Conservation (phyloP, 2,113 vertebrate species). For the Catharus bicknelli region DNA sequence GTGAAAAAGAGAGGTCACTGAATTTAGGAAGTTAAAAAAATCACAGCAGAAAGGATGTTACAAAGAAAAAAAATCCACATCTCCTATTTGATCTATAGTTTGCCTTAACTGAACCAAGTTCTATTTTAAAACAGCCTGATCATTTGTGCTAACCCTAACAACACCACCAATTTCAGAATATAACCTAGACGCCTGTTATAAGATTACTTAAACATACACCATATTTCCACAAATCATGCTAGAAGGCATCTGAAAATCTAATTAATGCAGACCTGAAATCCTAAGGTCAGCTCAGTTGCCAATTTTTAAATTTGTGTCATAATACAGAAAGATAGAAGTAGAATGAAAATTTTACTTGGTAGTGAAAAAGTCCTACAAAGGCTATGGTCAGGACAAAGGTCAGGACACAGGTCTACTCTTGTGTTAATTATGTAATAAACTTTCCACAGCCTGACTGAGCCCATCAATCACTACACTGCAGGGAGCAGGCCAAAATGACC, state of each 20-base stretch:
- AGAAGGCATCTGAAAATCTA: background rate
- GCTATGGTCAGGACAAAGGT: background rate
- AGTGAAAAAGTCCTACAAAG: background rate
- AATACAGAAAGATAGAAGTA: background rate
- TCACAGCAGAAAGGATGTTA: background rate
- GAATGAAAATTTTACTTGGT: background rate
- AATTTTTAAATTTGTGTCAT: background rate
- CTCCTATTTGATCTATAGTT: background rate
- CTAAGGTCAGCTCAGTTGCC: background rate
- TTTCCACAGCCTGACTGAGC: background rate
- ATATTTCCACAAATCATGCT: background rate
- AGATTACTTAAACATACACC: background rate
- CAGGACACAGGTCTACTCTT: background rate
- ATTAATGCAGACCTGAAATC: background rate
- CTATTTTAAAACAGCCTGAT: background rate
- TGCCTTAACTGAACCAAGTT: background rate
- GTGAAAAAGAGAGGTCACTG: background rate
- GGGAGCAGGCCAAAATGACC: background rate
- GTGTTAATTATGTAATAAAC: background rate
- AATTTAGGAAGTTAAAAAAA: background rate
- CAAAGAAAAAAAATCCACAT: fast-evolving
- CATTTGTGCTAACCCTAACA: background rate
- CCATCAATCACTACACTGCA: background rate
- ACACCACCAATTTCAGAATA: background rate
- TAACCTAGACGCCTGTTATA: background rate